Evolutionary conservation across 1,140 invertebrate genomes (phyloP).

Genomic region (Xylocopa sonorina): DNA sequence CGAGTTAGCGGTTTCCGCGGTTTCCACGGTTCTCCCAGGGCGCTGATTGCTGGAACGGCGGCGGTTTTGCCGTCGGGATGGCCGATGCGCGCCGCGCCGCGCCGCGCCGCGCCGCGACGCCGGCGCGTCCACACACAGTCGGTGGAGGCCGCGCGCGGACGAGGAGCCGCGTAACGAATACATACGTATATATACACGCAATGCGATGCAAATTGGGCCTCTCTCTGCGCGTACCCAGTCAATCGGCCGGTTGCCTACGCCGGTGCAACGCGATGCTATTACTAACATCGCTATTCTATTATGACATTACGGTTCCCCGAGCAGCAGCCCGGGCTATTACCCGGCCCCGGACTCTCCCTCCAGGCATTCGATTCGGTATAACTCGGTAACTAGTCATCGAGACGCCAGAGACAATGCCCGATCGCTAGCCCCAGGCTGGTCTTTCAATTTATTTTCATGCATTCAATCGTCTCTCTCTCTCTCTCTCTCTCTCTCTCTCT

Average conservation of each 20-base stretch:
- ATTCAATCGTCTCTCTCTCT: conserved; percentile 10
- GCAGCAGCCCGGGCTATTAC: conserved; percentile 61
- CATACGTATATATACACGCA: too few relatives aligned
- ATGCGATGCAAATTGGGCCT: conserved; percentile 81
- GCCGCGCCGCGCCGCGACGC: conserved; percentile 18
- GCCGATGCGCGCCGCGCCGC: conserved; percentile 24
- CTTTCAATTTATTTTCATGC: conserved; percentile 41
- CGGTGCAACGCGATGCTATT: conserved; percentile 75
- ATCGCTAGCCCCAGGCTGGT: conserved; percentile 27
- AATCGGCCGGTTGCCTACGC: conserved; percentile 63
- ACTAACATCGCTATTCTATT: conserved; percentile 82
- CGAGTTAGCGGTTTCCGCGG: conserved; percentile 73
- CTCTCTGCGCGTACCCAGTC: conserved; percentile 66
- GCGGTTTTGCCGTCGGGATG: conserved; percentile 59
- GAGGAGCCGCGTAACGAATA: conserved; percentile 76
- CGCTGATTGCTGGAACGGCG: conserved; percentile 73
- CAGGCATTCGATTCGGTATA: conserved; percentile 54
- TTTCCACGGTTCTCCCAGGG: conserved; percentile 71
- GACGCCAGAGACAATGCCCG: conserved; percentile 47
- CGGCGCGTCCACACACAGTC: conserved; percentile 1
- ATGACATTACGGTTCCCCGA: conserved; percentile 78
- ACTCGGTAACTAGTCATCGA: conserved; percentile 49
- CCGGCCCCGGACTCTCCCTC: conserved; percentile 41
- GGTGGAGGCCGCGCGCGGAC: conserved; percentile 64
- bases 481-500: neutral